Evolutionary conservation across 2,888 invertebrate species (phyloP).

Genomic region (Pristionchus mayeri): DNA sequence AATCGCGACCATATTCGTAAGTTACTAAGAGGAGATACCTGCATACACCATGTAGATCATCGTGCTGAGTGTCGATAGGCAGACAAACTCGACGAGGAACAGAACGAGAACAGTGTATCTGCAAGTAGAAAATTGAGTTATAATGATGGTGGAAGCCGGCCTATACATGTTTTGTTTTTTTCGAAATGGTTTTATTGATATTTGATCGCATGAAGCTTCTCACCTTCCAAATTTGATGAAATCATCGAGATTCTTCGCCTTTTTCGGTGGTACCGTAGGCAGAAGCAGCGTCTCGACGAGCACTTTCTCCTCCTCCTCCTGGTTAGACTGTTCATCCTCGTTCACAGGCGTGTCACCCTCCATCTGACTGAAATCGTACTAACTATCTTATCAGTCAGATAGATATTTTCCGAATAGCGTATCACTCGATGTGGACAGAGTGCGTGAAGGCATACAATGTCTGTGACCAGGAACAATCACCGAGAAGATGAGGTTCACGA

Average conservation of each 20-base stretch:
- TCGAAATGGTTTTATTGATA: neutral
- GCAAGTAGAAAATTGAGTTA: neutral
- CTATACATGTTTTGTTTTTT: neutral
- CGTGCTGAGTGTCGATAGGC: constrained; percentile 58
- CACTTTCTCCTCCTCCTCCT: neutral
- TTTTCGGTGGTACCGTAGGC: neutral
- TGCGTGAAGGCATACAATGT: too few species aligned
- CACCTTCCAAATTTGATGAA: constrained; percentile 60
- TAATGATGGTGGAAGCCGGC: neutral
- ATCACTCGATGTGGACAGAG: too few species aligned
- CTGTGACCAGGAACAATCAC: too few species aligned
- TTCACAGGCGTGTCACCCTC: too few species aligned
- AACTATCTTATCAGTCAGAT: too few species aligned
- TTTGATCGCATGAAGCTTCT: neutral
- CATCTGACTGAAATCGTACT: too few species aligned
- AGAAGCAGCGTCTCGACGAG: neutral
- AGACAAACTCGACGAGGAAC: constrained; percentile 59
- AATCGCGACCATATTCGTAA: too few species aligned
- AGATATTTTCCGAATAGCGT: too few species aligned
- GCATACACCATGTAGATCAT: constrained; percentile 68
- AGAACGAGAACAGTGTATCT: constrained; percentile 50
- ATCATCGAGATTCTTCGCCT: constrained; percentile 56
- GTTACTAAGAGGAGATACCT: constrained; percentile 53
- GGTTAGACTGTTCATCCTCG: neutral
- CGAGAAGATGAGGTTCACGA: too few species aligned